Conservation (phyloP, 2,113 vertebrate genomes). For the Hippocampus comes region DNA sequence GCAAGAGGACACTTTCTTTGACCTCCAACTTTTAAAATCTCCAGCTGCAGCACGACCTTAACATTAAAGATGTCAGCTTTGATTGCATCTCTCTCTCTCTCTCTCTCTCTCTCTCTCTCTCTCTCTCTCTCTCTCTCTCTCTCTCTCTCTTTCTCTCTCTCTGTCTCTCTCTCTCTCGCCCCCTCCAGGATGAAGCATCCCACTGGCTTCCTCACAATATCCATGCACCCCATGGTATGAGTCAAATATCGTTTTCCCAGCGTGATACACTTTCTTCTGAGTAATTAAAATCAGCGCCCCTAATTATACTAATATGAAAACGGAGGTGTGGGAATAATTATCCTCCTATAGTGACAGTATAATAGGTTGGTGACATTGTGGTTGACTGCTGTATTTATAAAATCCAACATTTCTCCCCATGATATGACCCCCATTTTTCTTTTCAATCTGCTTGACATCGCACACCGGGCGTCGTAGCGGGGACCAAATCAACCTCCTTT, state of each 20-base stretch:
- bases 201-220: slow-evolving; percentile 8
- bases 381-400: slow-evolving; percentile 9
- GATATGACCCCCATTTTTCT: neutral
- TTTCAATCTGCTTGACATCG: slow-evolving; percentile 5
- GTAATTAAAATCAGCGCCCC: slow-evolving; percentile 46
- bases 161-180: neutral
- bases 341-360: slow-evolving; percentile 20
- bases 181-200: slow-evolving; percentile 20
- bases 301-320: slow-evolving; percentile 43
- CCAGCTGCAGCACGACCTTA: neutral
- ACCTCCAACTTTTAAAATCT: slow-evolving; percentile 1
- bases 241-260: slow-evolving; percentile 54
- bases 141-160: neutral
- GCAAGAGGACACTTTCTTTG: neutral
- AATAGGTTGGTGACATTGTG: slow-evolving; percentile 27
- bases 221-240: slow-evolving; percentile 34
- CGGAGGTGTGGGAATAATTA: slow-evolving; percentile 27
- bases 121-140: neutral
- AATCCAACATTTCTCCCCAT: neutral
- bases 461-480: neutral
- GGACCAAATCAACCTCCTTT: neutral
- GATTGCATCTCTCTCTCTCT: slow-evolving; percentile 6
- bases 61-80: slow-evolving; percentile 17
- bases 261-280: slow-evolving; percentile 19
- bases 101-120: neutral